Evolutionary conservation across 2,797 vertebrate genomes (phyloP).

Genomic region (Protosalanx chinensis): DNA sequence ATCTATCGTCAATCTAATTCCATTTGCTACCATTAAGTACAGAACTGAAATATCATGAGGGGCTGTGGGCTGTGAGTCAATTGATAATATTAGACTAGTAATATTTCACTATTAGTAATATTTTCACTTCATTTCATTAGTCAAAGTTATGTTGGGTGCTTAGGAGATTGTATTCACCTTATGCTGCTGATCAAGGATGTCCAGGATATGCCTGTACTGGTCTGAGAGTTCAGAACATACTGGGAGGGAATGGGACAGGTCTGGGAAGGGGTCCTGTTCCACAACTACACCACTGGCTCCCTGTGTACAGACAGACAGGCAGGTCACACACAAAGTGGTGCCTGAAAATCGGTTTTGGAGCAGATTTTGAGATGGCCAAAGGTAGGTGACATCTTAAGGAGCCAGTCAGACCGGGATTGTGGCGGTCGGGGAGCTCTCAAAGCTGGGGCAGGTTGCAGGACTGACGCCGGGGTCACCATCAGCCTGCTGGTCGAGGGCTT

Average conservation of each 20-base stretch:
- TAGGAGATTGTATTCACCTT: neutral
- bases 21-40: neutral
- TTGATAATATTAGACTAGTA: neutral
- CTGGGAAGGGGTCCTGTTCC: neutral
- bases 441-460: neutral
- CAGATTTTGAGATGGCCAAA: neutral
- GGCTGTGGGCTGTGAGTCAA: neutral
- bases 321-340: neutral
- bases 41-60: neutral
- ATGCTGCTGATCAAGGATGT: slow-evolving; percentile 23
- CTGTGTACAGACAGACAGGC: neutral
- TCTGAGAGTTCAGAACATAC: neutral
- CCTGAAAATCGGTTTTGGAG: neutral
- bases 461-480: neutral
- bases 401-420: neutral
- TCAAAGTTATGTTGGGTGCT: neutral
- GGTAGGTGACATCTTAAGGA: neutral
- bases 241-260: neutral
- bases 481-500: neutral
- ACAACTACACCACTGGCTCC: neutral
- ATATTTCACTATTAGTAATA: too few relatives aligned
- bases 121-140: too few relatives aligned
- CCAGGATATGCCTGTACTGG: slow-evolving; percentile 21
- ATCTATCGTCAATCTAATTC: neutral
- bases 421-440: neutral